These are phyloP conservation scores for Arctia plantaginis DNA, from an alignment of 2,888 invertebrate species.

Conservation along the genomic window DNA sequence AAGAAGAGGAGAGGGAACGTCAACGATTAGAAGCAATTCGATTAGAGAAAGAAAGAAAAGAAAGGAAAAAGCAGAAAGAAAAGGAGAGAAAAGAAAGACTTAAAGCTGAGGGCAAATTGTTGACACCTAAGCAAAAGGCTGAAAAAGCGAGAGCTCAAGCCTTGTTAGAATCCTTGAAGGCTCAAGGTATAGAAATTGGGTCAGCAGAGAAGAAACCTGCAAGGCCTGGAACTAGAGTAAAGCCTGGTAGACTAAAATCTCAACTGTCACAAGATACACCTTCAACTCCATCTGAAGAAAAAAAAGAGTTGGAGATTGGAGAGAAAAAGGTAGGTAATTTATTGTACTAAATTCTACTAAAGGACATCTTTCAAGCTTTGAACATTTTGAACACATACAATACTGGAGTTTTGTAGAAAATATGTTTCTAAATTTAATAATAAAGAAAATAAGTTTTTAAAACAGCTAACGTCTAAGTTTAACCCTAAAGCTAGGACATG, in stretches of 20 bases:
- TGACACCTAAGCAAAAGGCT: slow-evolving; percentile 97
- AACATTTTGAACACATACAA: not conserved
- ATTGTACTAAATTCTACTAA: not conserved
- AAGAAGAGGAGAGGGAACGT: slow-evolving; percentile 91
- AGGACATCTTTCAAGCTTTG: not conserved
- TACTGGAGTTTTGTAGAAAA: no score
- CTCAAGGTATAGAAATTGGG: slow-evolving; percentile 94
- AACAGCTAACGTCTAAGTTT: no score
- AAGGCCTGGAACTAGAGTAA: slow-evolving; percentile 91
- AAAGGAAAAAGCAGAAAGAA: slow-evolving; percentile 95
- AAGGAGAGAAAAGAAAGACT: slow-evolving; percentile 96
- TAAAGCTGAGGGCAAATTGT: slow-evolving; percentile 98
- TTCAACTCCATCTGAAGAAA: slow-evolving; percentile 80
- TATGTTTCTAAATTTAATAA: no score
- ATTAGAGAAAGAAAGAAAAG: slow-evolving; percentile 95
- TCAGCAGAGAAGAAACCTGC: slow-evolving; percentile 88
- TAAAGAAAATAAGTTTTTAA: no score
- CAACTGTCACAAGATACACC: slow-evolving; percentile 87
- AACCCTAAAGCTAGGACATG: no score
- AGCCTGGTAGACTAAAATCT: slow-evolving; percentile 89
- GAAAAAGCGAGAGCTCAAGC: slow-evolving; percentile 95
- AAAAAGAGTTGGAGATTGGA: slow-evolving; percentile 83
- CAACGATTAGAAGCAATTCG: slow-evolving; percentile 91
- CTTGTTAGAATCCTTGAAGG: slow-evolving; percentile 94
- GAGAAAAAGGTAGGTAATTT: slow-evolving; percentile 77